A percentile compares a stretch with the other conserved stretches of the same genome.
Evolutionary conservation across 2,888 invertebrate genomes (phyloP).

Genomic region (Xylophagus ater): DNA sequence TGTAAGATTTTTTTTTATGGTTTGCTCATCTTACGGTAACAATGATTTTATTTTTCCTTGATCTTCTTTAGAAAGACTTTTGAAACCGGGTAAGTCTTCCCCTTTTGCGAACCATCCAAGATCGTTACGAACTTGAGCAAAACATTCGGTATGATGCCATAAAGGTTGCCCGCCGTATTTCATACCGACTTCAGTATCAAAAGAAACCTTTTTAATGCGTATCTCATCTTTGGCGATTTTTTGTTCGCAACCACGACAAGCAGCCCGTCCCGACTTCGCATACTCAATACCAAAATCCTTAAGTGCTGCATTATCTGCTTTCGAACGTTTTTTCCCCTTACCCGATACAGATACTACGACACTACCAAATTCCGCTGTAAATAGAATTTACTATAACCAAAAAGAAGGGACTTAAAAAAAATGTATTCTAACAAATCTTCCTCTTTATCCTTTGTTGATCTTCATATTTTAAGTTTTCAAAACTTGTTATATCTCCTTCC

Average conservation of each 20-base stretch:
- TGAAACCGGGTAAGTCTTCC: slow-evolving; percentile 65
- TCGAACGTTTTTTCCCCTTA: slow-evolving; percentile 45
- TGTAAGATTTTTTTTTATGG: neutral
- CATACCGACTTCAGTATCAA: slow-evolving; percentile 65
- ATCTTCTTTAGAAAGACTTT: slow-evolving; percentile 58
- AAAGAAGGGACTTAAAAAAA: neutral
- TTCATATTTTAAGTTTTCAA: slow-evolving; percentile 63
- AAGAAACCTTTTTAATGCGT: slow-evolving; percentile 74
- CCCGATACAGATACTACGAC: slow-evolving; percentile 17
- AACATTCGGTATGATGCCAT: slow-evolving; percentile 91
- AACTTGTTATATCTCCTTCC: slow-evolving; percentile 67
- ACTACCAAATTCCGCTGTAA: slow-evolving; percentile 19
- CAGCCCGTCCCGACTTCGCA: slow-evolving; percentile 71
- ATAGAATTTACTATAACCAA: neutral
- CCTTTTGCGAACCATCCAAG: slow-evolving; percentile 64
- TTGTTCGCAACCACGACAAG: slow-evolving; percentile 72
- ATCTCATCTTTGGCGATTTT: slow-evolving; percentile 67
- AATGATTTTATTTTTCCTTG: slow-evolving; percentile 49
- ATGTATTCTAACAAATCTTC: slow-evolving; percentile 47
- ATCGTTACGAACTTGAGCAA: slow-evolving; percentile 59
- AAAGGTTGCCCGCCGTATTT: slow-evolving; percentile 72
- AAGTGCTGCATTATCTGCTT: slow-evolving; percentile 34
- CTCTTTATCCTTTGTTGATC: slow-evolving; percentile 73
- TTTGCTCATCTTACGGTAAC: slow-evolving; percentile 45
- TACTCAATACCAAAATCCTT: slow-evolving; percentile 72